These are phyloP conservation scores for Coryphaenoides rupestris DNA, from an alignment of 2,113 vertebrate genomes.

Conservation along the genomic window DNA sequence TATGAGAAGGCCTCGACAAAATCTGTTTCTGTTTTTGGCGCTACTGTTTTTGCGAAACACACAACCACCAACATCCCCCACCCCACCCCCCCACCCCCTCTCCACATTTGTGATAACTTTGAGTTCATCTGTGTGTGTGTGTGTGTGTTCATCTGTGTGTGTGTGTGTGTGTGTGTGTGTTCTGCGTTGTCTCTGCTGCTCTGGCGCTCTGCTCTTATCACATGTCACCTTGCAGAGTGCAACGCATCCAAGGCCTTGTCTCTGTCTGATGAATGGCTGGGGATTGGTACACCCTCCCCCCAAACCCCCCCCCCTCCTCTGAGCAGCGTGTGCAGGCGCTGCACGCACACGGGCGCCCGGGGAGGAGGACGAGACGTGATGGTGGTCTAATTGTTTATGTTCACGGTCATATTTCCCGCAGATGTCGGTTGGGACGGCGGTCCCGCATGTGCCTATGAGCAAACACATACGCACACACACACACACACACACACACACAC, in stretches of 20 bases:
- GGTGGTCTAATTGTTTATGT: constrained; percentile 63
- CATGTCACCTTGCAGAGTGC: constrained; percentile 23
- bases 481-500: constrained; percentile 19
- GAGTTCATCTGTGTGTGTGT: constrained; percentile 17
- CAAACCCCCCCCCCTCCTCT: constrained; percentile 14
- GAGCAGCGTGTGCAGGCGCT: constrained; percentile 40
- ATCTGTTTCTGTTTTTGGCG: constrained; percentile 13
- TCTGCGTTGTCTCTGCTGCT: not conserved
- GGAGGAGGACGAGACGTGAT: constrained; percentile 24
- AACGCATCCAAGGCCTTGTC: constrained; percentile 28
- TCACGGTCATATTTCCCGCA: constrained; percentile 40
- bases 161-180: not conserved
- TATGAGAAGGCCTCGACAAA: too few species aligned
- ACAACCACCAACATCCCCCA: constrained; percentile 16
- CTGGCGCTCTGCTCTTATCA: constrained; percentile 24
- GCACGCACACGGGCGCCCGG: constrained; percentile 39
- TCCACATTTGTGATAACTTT: too few species aligned
- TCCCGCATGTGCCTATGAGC: constrained; percentile 2
- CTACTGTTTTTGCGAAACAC: constrained; percentile 28
- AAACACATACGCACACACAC: constrained; percentile 39
- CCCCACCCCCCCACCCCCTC: constrained; percentile 10
- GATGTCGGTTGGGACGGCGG: constrained; percentile 12
- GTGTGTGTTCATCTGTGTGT: constrained; percentile 35
- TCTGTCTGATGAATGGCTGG: constrained; percentile 51
- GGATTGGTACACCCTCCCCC: not conserved